These are phyloP conservation scores for Tenthredo livida DNA, from an alignment of 2,888 invertebrate genomes.

Conservation along the genomic window DNA sequence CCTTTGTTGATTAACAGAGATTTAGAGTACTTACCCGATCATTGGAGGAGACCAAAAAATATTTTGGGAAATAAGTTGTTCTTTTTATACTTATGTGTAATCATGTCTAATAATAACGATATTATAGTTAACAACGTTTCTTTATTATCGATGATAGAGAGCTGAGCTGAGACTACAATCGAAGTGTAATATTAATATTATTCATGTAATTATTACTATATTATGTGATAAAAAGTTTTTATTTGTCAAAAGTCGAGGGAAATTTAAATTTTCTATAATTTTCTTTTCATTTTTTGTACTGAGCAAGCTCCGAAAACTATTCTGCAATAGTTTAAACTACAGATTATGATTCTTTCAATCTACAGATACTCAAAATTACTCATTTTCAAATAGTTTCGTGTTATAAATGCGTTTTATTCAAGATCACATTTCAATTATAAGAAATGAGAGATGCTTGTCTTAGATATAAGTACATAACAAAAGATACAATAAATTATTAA, in stretches of 20 bases:
- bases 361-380: neutral
- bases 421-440: neutral
- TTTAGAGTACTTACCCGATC: slow-evolving; percentile 8
- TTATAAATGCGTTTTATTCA: neutral
- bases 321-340: neutral
- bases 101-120: slow-evolving; percentile 10
- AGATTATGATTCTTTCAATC: neutral
- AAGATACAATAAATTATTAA: neutral
- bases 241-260: neutral
- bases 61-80: neutral
- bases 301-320: neutral
- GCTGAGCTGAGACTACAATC: neutral
- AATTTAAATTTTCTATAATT: neutral
- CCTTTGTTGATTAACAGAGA: neutral
- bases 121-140: neutral
- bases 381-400: neutral
- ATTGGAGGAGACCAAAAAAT: neutral
- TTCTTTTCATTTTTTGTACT: neutral
- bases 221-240: slow-evolving; percentile 11
- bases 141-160: neutral
- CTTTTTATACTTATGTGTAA: neutral
- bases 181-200: neutral
- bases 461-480: neutral
- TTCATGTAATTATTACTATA: slow-evolving; percentile 3
- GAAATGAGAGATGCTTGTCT: neutral